Evolutionary conservation across 2,113 vertebrate species (phyloP).

Genomic region (Mustela nigripes): DNA sequence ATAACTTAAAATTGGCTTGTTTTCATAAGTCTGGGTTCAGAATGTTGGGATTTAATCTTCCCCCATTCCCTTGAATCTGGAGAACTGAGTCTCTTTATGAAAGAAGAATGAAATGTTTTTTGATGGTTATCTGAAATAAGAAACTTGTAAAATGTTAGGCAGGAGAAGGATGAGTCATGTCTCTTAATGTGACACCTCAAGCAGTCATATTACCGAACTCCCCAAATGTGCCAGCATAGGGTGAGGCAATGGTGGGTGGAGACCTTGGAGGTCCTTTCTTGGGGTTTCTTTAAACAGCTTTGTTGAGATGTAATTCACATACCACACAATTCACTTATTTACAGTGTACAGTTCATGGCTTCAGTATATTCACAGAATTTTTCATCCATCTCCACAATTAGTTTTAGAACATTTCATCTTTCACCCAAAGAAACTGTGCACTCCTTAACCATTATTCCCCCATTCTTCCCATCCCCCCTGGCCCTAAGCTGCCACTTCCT

Average conservation of each 20-base stretch:
- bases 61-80: neutral
- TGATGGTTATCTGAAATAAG: constrained; percentile 61
- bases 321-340: neutral
- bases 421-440: neutral
- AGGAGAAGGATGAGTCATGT: constrained; percentile 59
- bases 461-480: neutral
- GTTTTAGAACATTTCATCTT: constrained; percentile 23
- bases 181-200: constrained; percentile 55
- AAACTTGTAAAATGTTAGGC: constrained; percentile 62
- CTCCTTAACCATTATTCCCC: neutral
- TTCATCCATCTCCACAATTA: neutral
- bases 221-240: neutral
- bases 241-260: constrained; percentile 30
- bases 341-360: neutral
- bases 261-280: constrained; percentile 20
- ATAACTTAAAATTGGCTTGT: neutral
- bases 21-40: constrained; percentile 42
- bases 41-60: constrained; percentile 33
- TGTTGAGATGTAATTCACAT: neutral
- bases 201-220: constrained; percentile 24
- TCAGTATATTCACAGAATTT: constrained; percentile 16
- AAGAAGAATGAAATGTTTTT: constrained; percentile 48
- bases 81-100: constrained; percentile 25
- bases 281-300: neutral
- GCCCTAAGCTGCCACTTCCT: neutral